Base-by-base conservation (phyloP, 2,888 invertebrate species). In the Busseola fusca region DNA sequence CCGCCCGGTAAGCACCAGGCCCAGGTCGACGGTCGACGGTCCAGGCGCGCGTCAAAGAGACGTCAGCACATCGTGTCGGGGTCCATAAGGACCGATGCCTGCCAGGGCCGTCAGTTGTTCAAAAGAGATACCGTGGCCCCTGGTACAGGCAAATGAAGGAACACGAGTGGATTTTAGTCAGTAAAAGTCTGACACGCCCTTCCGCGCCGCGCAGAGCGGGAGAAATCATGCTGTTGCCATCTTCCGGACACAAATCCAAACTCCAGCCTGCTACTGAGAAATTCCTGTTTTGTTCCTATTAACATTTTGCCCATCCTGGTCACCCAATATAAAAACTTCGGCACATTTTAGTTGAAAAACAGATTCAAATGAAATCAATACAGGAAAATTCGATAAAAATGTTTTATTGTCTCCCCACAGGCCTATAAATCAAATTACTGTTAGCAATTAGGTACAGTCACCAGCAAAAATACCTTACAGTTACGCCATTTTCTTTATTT, bases 381-480 rank as follows among this genome's bases (percentile, higher is more conserved):
- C 57, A 63, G 76, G 76, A 77, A 74, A 75, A 56, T 9, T 74
- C 72, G 9, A 76, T 79, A 72, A 82, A 86, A 76, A 80, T 72
- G 56, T 72, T 78, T 76, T 80, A 87, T 82, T 78, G 63, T 68
- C 59, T 68, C 72, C 60, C 64, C 45, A 59, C 37, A 52, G 56
- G 63, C 40, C 48, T 64, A 64, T 83, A 77, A 87, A 87, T 85
- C 78, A 76, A 82, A 78, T 84, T 84, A 82, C 74, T 40, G 60
- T 64, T 62, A 59, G 63, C 54, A 74, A 76, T 69, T 25, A 40
- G 25, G 42, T 60, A 60, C 25, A 42, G 18, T 27, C 60, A 14
- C 12, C 7, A 60, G 14, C 40, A 25, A 7, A 59, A 40, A 40
- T 3, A 60, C 18, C 7, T 60, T 7, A 42, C 25, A 42, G 12